Evolutionary conservation across 1,140 invertebrate genomes (phyloP).

Genomic region (Sesamia nonagrioides): DNA sequence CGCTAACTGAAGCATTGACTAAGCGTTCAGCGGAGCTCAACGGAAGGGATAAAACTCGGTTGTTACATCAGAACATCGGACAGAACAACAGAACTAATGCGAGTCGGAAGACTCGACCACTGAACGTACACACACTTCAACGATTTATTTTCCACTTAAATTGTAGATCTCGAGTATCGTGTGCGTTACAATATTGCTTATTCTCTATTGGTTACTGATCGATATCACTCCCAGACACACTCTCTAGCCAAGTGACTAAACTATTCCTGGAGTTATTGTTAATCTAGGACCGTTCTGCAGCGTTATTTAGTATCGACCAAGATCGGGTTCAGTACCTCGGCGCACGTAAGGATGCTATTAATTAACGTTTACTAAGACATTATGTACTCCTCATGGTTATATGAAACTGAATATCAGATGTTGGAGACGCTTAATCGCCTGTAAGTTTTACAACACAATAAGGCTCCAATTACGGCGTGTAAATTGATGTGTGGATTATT

Average conservation of each 20-base stretch:
- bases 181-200: background rate
- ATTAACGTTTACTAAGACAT: constrained; percentile 42
- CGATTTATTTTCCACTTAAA: background rate
- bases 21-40: background rate
- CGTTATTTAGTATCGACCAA: background rate
- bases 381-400: constrained; percentile 11
- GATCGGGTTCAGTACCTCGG: constrained; percentile 8
- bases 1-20: background rate
- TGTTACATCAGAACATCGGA: background rate
- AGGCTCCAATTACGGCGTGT: constrained; percentile 16
- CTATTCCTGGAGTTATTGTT: constrained; percentile 48
- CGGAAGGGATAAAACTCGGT: background rate
- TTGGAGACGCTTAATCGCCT: constrained; percentile 16
- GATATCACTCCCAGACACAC: constrained; percentile 47
- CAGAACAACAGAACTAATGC: background rate
- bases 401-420: constrained; percentile 7
- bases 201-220: constrained; percentile 19
- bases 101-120: background rate
- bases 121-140: background rate
- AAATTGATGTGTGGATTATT: constrained; percentile 34
- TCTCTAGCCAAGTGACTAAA: constrained; percentile 46
- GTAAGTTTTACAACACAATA: constrained; percentile 5
- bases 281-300: constrained; percentile 2
- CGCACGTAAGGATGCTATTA: constrained; percentile 40
- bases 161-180: background rate